Base-by-base conservation (phyloP, 2,888 invertebrate species). In the Gastrophysa polygoni region DNA sequence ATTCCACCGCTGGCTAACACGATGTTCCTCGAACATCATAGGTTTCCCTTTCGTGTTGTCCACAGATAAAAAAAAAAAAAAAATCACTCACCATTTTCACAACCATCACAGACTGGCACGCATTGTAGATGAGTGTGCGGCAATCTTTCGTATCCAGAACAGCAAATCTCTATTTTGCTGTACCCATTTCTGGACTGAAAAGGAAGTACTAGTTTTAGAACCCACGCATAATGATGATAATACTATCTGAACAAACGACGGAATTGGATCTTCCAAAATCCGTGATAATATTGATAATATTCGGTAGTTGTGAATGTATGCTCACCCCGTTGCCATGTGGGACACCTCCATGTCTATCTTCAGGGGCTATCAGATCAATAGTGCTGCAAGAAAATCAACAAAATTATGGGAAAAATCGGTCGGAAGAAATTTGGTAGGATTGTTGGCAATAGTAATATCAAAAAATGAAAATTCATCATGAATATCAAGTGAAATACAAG, bases 131-230 rank as follows among this genome's bases (percentile, higher is more conserved):
- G 83, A 2, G 82, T 85, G 75, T 85, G 84, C 5, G 83, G 81
- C 77, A 89, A 87, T 10, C 87, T 85, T 63, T 84, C 82, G 79
- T 88, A 92, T 14, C 91, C 92, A 0, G 86, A 84, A 75, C 92
- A 92, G 75, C 92, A 92, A 20, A 88, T 84, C 66, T 88, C 83
- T 70, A 90, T 87, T 63, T 85, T 85, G 73, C 89, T 90, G 72
- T 87, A 83, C 18, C 87, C 85, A 5, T 88, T 80, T 1, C 85
- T 82, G 0, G 89, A 84, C 88, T 88, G 79, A 63, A 78, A 77
- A 44, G 21, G 29, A 49, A 57, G 18, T 38, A 14, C 6, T n/a
- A 4, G 14, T 38, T 14, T 38, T 6, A 38, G 11, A 1, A 38
- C 38, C 38, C 38, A n/a, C 38, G n/a, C 11, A 2, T 14, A 38